Evolutionary conservation across 2,888 invertebrate genomes (phyloP).

Genomic region (Phragmatobia fuliginosa): DNA sequence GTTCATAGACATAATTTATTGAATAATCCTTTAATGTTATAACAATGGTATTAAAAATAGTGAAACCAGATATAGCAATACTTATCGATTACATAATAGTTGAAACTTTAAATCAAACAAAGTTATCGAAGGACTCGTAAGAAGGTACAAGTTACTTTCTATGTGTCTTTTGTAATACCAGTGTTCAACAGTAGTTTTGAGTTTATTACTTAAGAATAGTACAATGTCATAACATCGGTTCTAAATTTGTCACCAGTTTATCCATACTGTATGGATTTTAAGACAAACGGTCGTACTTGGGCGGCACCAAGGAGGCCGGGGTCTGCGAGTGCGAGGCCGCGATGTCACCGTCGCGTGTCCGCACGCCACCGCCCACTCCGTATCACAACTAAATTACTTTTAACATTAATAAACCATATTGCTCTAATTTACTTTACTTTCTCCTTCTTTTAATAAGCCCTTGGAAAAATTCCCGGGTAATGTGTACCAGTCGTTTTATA

Average conservation of each 20-base stretch:
- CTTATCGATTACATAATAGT: too few species aligned
- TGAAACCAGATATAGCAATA: too few species aligned
- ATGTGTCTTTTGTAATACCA: not conserved
- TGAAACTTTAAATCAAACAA: too few species aligned
- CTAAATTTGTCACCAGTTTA: conserved; percentile 37
- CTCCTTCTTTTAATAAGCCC: conserved; percentile 84
- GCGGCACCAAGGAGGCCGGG: conserved; percentile 19
- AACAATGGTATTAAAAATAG: too few species aligned
- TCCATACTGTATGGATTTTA: conserved; percentile 38
- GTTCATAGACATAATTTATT: too few species aligned
- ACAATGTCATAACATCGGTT: conserved; percentile 2
- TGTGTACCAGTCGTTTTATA: conserved; percentile 85
- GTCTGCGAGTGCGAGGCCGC: conserved; percentile 59
- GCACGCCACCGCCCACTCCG: conserved; percentile 70
- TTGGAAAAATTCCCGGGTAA: conserved; percentile 76
- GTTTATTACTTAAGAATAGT: not conserved
- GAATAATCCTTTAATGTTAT: too few species aligned
- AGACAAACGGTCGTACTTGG: conserved; percentile 43
- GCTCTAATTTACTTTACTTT: conserved; percentile 84
- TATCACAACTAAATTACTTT: conserved; percentile 81
- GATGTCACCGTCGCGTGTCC: conserved; percentile 66
- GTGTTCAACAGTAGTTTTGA: not conserved
- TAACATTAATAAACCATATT: conserved; percentile 85
- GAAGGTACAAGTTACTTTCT: too few species aligned
- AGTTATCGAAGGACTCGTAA: too few species aligned